phyloP scores from a whole-genome alignment of 2,797 vertebrate species.

The Acrocephalus scirpaceus region DNA sequence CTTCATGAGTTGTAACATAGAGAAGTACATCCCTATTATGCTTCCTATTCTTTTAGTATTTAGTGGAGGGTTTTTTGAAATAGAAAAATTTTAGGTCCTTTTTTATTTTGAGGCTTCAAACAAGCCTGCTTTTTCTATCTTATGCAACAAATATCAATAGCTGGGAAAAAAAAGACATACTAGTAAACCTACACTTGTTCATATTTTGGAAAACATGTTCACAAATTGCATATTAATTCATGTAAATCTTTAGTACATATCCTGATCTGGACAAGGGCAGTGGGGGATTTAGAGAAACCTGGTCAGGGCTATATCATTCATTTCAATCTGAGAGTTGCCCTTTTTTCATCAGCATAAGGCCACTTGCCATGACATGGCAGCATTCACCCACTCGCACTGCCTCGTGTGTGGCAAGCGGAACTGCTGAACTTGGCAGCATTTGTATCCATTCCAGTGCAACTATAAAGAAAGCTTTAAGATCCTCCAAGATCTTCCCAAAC shows the following conservation, averaged over 20 bases:
- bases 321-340: not conserved
- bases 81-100: not conserved
- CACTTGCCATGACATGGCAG: accelerated
- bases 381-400: accelerated
- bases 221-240: not conserved
- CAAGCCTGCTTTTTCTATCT: not conserved
- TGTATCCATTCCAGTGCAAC: not conserved
- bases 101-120: not conserved
- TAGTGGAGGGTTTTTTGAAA: not conserved
- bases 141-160: not conserved
- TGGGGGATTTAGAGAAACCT: not conserved
- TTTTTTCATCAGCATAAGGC: not conserved
- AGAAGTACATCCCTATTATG: not conserved
- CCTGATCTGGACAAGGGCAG: not conserved
- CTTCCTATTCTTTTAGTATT: not conserved
- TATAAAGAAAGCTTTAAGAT: not conserved
- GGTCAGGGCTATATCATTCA: not conserved
- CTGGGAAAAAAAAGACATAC: not conserved
- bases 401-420: not conserved
- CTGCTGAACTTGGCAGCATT: not conserved
- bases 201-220: not conserved
- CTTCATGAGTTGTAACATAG: not conserved
- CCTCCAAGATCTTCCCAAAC: not conserved
- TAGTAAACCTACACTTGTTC: not conserved
- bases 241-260: not conserved